Evolutionary conservation across 2,797 vertebrate species (phyloP).

Genomic region (Cynopterus sphinx): DNA sequence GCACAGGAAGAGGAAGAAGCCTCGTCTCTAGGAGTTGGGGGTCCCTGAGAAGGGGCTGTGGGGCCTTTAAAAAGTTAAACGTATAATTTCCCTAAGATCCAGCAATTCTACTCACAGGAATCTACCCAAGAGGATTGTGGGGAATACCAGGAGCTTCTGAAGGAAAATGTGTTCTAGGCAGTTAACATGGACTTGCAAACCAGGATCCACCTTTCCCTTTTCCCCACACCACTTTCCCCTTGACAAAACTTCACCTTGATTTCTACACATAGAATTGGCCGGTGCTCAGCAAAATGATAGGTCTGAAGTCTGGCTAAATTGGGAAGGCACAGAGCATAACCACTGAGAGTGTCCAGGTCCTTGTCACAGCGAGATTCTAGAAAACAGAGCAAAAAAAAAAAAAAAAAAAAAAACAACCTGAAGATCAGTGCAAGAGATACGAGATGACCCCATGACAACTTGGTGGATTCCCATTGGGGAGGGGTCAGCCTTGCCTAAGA

Average conservation of each 20-base stretch:
- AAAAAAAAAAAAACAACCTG: background rate
- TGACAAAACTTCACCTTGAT: conserved; percentile 90
- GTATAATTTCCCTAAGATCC: too few relatives aligned
- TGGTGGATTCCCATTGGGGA: background rate
- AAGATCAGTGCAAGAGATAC: background rate
- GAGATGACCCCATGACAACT: too few relatives aligned
- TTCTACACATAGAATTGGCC: conserved; percentile 95
- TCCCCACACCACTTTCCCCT: background rate
- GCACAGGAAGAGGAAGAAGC: background rate
- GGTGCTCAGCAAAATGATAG: conserved; percentile 88
- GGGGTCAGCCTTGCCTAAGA: background rate
- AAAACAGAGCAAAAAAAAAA: background rate
- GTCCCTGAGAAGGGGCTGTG: background rate
- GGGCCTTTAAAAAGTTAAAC: background rate
- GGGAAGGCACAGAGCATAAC: conserved; percentile 96
- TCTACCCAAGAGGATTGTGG: too few relatives aligned
- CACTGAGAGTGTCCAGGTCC: conserved; percentile 96
- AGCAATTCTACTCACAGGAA: too few relatives aligned
- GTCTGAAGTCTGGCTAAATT: conserved; percentile 93
- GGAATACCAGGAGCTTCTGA: background rate
- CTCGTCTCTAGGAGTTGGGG: background rate
- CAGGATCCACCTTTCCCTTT: background rate
- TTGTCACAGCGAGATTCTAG: conserved; percentile 97
- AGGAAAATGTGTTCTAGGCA: background rate
- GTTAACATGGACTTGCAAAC: background rate